Evolutionary conservation across 2,113 vertebrate species (phyloP).

Genomic region (Salvelinus namaycush): DNA sequence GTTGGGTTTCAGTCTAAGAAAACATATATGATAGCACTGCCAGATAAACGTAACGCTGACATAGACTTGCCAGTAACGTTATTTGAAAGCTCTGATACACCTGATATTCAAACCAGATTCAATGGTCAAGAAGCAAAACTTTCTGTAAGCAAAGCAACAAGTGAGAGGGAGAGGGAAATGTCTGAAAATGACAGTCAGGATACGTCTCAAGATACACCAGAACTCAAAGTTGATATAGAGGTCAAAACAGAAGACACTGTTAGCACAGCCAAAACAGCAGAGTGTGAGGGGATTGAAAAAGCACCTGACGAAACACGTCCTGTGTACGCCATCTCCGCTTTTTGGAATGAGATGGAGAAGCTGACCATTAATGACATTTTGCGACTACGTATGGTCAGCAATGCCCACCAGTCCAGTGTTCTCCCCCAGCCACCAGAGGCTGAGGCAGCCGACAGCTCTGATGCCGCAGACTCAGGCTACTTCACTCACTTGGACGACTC

Average conservation of each 20-base stretch:
- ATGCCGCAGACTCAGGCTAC: slow-evolving; percentile 51
- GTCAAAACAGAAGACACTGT: neutral
- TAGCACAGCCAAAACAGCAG: slow-evolving; percentile 1
- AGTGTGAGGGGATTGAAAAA: slow-evolving; percentile 17
- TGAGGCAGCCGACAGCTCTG: slow-evolving; percentile 29
- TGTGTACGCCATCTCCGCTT: slow-evolving; percentile 74
- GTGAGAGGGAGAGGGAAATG: neutral
- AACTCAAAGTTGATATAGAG: slow-evolving; percentile 5
- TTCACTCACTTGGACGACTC: slow-evolving; percentile 50
- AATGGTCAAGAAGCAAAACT: neutral
- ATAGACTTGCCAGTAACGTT: slow-evolving; percentile 4
- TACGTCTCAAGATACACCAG: neutral
- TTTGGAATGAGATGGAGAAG: slow-evolving; percentile 80
- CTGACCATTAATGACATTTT: slow-evolving; percentile 79
- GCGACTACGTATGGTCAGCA: slow-evolving; percentile 48
- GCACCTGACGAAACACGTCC: slow-evolving; percentile 28
- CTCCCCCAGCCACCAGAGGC: slow-evolving; percentile 52
- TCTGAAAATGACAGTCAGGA: slow-evolving; percentile 12
- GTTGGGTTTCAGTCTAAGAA: slow-evolving; percentile 8
- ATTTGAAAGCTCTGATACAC: slow-evolving; percentile 21
- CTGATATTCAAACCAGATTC: slow-evolving; percentile 15
- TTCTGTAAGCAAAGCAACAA: neutral
- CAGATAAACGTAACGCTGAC: slow-evolving; percentile 33
- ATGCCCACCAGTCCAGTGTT: slow-evolving; percentile 19
- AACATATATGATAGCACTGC: slow-evolving; percentile 6